Percentiles rank a stretch among this genome's conserved stretches.
Evolutionary conservation across 2,888 invertebrate genomes (phyloP).

Genomic region (Heliconius sara): DNA sequence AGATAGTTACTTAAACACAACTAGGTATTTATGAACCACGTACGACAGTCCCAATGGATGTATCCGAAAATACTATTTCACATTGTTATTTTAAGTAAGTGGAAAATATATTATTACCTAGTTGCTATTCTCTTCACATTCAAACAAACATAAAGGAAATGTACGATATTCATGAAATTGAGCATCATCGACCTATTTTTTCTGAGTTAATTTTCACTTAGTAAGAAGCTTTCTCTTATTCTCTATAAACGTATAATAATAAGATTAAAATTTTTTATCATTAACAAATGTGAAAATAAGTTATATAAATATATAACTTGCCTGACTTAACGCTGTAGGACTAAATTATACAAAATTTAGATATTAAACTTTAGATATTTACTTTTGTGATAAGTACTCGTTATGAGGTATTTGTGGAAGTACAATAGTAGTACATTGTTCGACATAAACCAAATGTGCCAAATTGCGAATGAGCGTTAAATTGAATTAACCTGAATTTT

Average conservation of each 20-base stretch:
- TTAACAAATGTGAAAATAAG: no score
- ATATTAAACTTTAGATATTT: neutral
- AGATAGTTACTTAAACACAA: neutral
- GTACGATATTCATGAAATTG: slow-evolving; percentile 49
- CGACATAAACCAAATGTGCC: slow-evolving; percentile 17
- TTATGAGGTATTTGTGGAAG: neutral
- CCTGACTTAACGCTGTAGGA: no score
- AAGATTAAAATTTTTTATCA: neutral
- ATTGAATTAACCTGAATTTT: slow-evolving; percentile 73
- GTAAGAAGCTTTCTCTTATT: slow-evolving; percentile 25
- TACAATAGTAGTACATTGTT: neutral
- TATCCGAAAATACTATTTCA: slow-evolving; percentile 34
- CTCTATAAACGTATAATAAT: no score
- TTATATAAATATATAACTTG: no score
- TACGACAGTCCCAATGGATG: slow-evolving; percentile 9
- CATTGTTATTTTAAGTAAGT: slow-evolving; percentile 45
- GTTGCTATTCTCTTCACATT: slow-evolving; percentile 49
- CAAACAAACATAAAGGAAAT: slow-evolving; percentile 47
- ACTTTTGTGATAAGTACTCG: neutral
- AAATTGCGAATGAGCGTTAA: slow-evolving; percentile 55
- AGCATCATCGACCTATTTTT: slow-evolving; percentile 48
- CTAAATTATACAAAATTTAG: no score
- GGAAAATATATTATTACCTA: slow-evolving; percentile 49
- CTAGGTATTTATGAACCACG: no score
- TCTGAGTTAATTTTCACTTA: slow-evolving; percentile 37